Evolutionary conservation across 2,113 vertebrate species (phyloP).

Genomic region (Corydoras maculifer): DNA sequence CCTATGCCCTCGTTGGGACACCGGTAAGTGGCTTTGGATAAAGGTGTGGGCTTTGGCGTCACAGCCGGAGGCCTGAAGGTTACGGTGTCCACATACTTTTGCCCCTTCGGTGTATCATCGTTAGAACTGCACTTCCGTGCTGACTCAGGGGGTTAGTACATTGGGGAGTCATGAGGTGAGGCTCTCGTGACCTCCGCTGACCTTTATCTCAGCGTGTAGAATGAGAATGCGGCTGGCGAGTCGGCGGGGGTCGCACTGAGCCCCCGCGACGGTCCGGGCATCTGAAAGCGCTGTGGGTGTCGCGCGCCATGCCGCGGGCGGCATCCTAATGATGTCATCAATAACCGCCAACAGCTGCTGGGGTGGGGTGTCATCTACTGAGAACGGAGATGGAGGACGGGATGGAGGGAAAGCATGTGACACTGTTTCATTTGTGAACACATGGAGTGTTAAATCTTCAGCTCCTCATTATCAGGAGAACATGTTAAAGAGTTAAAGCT

Average conservation of each 20-base stretch:
- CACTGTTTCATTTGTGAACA: neutral
- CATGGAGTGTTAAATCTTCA: too few species aligned
- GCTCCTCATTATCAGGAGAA: too few species aligned
- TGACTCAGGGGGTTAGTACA: too few species aligned
- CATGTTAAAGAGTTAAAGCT: too few species aligned
- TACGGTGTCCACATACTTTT: too few species aligned
- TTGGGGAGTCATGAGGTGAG: neutral
- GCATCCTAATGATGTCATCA: constrained; percentile 85
- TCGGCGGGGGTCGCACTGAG: constrained; percentile 24
- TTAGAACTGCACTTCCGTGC: too few species aligned
- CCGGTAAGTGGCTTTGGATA: neutral
- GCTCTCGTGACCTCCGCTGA: constrained; percentile 14
- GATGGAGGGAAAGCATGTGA: constrained; percentile 34
- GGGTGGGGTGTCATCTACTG: constrained; percentile 76
- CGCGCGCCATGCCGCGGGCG: constrained; percentile 67
- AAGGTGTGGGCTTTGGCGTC: neutral
- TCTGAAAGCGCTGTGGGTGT: constrained; percentile 64
- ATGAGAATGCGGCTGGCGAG: constrained; percentile 22
- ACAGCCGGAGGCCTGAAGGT: too few species aligned
- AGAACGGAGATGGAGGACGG: constrained; percentile 45
- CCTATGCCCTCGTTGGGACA: too few species aligned
- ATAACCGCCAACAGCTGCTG: constrained; percentile 89
- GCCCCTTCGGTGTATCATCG: too few species aligned
- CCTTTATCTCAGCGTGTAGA: constrained; percentile 20
- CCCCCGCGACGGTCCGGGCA: constrained; percentile 52